Percentiles rank a stretch among this genome's conserved stretches.
Conservation (phyloP, 2,888 invertebrate species). For the Gerris lacustris region DNA sequence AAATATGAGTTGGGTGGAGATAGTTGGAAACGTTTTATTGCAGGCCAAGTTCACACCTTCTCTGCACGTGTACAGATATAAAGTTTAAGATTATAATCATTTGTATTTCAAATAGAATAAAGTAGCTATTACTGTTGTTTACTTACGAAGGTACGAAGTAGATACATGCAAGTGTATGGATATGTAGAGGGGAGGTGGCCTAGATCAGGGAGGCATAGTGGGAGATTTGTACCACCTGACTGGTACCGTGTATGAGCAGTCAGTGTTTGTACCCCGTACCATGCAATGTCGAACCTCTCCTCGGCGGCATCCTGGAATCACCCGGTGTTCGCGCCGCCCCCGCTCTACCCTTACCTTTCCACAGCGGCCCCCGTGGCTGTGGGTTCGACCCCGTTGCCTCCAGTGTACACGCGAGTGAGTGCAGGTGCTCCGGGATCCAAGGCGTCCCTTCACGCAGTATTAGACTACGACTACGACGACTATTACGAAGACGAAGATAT, state of each 20-base stretch:
- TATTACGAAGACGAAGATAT: background rate
- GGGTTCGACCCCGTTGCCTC: background rate
- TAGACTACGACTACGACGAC: conserved; percentile 4
- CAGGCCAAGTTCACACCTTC: too few species aligned
- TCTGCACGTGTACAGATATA: too few species aligned
- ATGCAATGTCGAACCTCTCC: background rate
- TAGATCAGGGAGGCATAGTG: too few species aligned
- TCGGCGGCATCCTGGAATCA: background rate
- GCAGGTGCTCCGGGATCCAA: background rate
- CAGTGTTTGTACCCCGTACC: background rate
- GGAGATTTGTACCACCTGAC: background rate
- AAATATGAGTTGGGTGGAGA: too few species aligned
- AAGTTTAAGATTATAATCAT: too few species aligned
- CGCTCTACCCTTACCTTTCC: background rate
- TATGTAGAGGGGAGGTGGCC: too few species aligned
- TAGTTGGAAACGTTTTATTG: too few species aligned
- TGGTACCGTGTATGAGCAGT: background rate
- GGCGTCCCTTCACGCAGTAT: background rate
- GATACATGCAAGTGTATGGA: too few species aligned
- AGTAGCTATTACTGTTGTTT: too few species aligned
- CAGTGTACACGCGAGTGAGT: background rate
- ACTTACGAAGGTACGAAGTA: too few species aligned
- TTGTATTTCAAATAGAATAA: too few species aligned
- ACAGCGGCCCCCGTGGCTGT: background rate
- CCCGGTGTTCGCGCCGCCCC: background rate